Conservation (phyloP, 2,113 vertebrate genomes). For the Pyrgilauda ruficollis region DNA sequence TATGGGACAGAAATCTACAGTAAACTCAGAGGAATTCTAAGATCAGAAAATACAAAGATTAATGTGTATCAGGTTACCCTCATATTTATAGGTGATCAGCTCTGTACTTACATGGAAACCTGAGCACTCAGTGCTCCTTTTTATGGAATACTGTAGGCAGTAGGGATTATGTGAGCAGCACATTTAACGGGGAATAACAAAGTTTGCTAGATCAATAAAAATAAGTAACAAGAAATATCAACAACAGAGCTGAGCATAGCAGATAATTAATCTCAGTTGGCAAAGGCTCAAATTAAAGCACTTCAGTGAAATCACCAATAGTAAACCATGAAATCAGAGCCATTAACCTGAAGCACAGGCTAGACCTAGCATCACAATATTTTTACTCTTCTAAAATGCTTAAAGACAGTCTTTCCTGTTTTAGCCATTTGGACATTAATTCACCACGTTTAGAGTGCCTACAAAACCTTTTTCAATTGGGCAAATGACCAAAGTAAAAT, state of each 20-base stretch:
- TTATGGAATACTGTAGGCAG: background rate
- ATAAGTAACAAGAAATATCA: background rate
- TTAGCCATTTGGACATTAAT: constrained; percentile 20
- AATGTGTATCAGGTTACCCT: background rate
- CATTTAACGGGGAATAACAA: background rate
- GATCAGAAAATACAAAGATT: background rate
- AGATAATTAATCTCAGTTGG: background rate
- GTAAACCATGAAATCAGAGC: background rate
- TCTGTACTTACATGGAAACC: background rate
- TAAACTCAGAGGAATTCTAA: background rate
- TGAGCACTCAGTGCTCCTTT: background rate
- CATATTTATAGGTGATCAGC: background rate
- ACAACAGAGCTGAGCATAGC: background rate
- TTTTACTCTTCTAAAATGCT: background rate
- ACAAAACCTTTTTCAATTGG: constrained; percentile 7
- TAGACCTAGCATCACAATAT: background rate
- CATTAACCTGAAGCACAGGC: background rate
- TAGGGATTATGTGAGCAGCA: background rate
- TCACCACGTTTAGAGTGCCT: background rate
- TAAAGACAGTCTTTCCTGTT: background rate
- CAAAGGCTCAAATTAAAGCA: background rate
- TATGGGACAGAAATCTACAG: background rate
- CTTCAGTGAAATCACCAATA: background rate
- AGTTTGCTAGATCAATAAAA: background rate
- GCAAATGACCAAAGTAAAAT: constrained; percentile 38